Evolutionary conservation across 92 coral and sea anemone species (phyloP).

Genomic region (Montipora capitata): DNA sequence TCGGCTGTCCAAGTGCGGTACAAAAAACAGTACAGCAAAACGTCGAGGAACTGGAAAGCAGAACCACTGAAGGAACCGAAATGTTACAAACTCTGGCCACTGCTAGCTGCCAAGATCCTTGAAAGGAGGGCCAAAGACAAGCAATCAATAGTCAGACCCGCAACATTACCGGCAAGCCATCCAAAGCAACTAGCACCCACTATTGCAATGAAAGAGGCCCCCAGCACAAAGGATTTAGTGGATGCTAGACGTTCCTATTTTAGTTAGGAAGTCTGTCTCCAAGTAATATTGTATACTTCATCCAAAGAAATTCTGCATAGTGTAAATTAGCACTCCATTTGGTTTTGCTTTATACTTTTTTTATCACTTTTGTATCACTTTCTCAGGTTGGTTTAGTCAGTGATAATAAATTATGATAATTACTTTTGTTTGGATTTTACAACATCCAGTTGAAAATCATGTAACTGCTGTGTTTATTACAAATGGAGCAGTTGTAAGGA

Average conservation of each 20-base stretch:
- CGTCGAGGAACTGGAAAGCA: conserved; percentile 60
- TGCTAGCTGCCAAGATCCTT: conserved; percentile 38
- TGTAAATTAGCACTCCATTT: neutral
- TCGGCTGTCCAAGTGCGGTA: conserved; percentile 7
- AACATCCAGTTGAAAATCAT: too few relatives aligned
- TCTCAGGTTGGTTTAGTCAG: conserved; percentile 8
- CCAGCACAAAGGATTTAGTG: conserved; percentile 44
- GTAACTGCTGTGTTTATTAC: too few relatives aligned
- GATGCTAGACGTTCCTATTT: neutral
- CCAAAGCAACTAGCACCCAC: conserved; percentile 49
- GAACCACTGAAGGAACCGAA: conserved; percentile 51
- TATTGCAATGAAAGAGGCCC: conserved; percentile 48
- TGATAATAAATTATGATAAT: conserved; percentile 3
- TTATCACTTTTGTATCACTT: neutral
- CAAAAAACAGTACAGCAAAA: conserved; percentile 47
- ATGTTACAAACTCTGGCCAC: conserved; percentile 46
- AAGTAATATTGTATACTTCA: conserved; percentile 6
- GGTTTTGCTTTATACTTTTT: neutral
- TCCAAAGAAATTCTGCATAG: neutral
- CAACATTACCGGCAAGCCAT: conserved; percentile 7
- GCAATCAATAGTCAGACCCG: conserved; percentile 6
- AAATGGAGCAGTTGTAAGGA: neutral
- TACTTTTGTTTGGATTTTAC: conserved; percentile 8
- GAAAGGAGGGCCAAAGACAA: conserved; percentile 30
- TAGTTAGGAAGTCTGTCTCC: conserved; percentile 11